A percentile compares a stretch with the other conserved stretches of the same genome.
Conservation (phyloP, 2,888 invertebrate genomes). For the Harpalus rubripes region DNA sequence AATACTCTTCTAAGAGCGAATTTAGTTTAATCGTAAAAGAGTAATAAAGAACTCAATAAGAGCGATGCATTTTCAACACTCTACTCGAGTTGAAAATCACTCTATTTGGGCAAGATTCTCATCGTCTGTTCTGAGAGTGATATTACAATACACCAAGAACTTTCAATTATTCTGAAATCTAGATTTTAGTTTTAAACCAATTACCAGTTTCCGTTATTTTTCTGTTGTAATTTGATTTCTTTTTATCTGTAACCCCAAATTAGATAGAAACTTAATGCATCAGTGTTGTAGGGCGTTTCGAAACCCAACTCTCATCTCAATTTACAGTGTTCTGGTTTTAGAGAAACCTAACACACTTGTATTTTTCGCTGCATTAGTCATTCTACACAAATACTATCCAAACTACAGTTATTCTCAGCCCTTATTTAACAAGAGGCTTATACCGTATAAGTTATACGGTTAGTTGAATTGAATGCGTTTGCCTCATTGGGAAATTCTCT, state of each 20-base stretch:
- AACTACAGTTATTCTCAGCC: neutral
- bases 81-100: too few species aligned
- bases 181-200: too few species aligned
- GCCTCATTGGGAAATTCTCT: neutral
- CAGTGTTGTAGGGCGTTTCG: conserved; percentile 1
- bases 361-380: neutral
- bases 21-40: too few species aligned
- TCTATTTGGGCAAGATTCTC: too few species aligned
- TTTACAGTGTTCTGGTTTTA: neutral
- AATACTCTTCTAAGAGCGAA: too few species aligned
- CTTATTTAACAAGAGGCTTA: neutral
- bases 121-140: too few species aligned
- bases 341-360: neutral
- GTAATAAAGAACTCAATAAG: too few species aligned
- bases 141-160: too few species aligned
- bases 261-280: neutral
- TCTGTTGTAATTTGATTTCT: neutral
- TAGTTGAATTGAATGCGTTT: neutral
- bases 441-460: neutral
- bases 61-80: too few species aligned
- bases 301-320: neutral
- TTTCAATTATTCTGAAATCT: too few species aligned
- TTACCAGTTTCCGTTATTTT: too few species aligned
- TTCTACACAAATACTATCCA: neutral
- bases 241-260: neutral